Evolutionary conservation across 2,797 vertebrate genomes (phyloP).

Genomic region (Florisuga fusca): DNA sequence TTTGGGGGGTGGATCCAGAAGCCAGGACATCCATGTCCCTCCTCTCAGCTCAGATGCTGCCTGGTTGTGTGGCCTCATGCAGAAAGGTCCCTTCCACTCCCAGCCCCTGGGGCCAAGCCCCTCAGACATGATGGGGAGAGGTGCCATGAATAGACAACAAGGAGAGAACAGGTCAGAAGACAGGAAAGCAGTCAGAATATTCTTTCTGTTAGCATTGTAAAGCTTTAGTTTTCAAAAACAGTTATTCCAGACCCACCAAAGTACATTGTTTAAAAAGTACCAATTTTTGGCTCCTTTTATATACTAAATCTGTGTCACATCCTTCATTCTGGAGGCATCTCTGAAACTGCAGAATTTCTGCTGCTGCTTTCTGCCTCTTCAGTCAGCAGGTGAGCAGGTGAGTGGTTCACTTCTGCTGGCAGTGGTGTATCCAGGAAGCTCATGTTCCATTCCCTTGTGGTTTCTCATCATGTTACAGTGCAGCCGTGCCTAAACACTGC

Average conservation of each 20-base stretch:
- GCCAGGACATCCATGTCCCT: accelerated
- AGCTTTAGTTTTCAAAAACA: accelerated
- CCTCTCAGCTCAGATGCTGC: not conserved
- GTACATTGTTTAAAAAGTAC: not conserved
- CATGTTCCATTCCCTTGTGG: accelerated
- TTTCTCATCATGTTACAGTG: not conserved
- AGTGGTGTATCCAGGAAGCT: not conserved
- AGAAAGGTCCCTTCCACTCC: too few species aligned
- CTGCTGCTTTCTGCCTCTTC: not conserved
- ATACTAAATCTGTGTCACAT: not conserved
- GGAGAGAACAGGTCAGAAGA: not conserved
- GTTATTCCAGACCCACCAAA: not conserved
- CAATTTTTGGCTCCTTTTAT: not conserved
- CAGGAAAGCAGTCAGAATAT: not conserved
- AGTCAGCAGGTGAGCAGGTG: not conserved
- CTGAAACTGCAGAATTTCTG: not conserved
- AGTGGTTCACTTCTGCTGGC: not conserved
- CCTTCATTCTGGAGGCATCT: not conserved
- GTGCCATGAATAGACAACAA: not conserved
- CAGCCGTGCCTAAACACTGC: not conserved
- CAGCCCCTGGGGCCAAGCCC: too few species aligned
- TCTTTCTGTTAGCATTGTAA: not conserved
- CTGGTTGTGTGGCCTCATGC: not conserved
- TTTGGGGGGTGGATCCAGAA: accelerated
- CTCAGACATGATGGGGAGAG: not conserved